Evolutionary conservation across 1,140 invertebrate species (phyloP).

Genomic region (Oedothorax gibbosus): DNA sequence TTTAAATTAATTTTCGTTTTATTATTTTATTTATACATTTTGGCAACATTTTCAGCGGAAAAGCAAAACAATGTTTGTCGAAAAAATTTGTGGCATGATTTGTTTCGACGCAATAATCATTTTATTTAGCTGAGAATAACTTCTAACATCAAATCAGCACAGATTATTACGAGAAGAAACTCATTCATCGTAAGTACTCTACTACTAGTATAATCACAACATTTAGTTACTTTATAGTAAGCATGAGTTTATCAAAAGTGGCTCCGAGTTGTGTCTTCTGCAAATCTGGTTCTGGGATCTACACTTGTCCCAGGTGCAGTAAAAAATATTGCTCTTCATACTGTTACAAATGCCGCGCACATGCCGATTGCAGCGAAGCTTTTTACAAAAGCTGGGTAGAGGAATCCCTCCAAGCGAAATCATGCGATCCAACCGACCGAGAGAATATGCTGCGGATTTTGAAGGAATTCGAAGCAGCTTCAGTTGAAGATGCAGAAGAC

Average conservation of each 20-base stretch:
- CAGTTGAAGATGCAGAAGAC: background rate
- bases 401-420: constrained; percentile 3
- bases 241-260: constrained; percentile 38
- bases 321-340: constrained; percentile 30
- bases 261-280: constrained; percentile 28
- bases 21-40: too few species aligned
- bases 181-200: too few species aligned
- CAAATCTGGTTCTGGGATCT: constrained; percentile 24
- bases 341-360: constrained; percentile 42
- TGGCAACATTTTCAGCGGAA: too few species aligned
- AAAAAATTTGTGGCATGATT: too few species aligned
- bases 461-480: constrained; percentile 1
- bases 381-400: constrained; percentile 47
- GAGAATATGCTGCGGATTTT: constrained; percentile 37
- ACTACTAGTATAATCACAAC: too few species aligned
- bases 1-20: too few species aligned
- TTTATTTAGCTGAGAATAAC: too few species aligned
- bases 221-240: background rate
- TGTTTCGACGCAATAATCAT: too few species aligned
- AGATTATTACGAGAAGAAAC: too few species aligned
- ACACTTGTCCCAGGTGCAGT: constrained; percentile 37
- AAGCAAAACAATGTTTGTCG: too few species aligned
- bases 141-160: too few species aligned
- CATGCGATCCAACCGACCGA: background rate
- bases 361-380: constrained; percentile 33